phyloP scores from a whole-genome alignment of 35 echinoderm and acorn worm species.

The Patiria miniata region DNA sequence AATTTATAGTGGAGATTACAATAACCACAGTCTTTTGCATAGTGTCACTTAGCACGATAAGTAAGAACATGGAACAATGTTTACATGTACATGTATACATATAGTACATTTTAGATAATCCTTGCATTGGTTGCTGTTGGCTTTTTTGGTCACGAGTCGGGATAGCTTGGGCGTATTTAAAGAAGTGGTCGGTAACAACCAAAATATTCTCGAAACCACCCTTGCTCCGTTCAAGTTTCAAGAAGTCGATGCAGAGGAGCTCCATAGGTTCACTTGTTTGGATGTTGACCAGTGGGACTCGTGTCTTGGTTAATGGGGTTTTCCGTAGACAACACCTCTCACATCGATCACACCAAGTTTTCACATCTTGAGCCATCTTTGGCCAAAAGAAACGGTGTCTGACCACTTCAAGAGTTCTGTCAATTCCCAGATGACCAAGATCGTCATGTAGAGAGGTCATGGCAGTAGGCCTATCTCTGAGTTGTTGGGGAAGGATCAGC shows the following conservation, averaged over 20 bases:
- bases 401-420: conserved; percentile 43
- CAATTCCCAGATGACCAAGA: conserved; percentile 39
- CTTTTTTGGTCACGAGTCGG: conserved; percentile 66
- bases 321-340: conserved; percentile 31
- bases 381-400: conserved; percentile 44
- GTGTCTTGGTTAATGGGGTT: conserved; percentile 4
- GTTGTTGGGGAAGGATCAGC: neutral
- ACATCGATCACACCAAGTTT: conserved; percentile 36
- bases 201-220: conserved; percentile 62
- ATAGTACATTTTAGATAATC: too few relatives aligned
- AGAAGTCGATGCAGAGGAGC: conserved; percentile 25
- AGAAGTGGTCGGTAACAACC: conserved; percentile 75
- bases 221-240: conserved; percentile 39
- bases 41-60: too few relatives aligned
- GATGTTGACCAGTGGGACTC: conserved; percentile 24
- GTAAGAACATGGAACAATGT: too few relatives aligned
- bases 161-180: conserved; percentile 53
- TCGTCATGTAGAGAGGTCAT: conserved; percentile 2
- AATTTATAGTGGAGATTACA: too few relatives aligned
- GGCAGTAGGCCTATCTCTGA: neutral
- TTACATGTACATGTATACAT: too few relatives aligned
- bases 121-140: conserved; percentile 48
- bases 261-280: neutral
- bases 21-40: too few relatives aligned
- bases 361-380: conserved; percentile 11